Percentiles rank a stretch among this genome's conserved stretches.
phyloP scores from a whole-genome alignment of 2,113 vertebrate genomes.

The Melanotaenia duboulayi region DNA sequence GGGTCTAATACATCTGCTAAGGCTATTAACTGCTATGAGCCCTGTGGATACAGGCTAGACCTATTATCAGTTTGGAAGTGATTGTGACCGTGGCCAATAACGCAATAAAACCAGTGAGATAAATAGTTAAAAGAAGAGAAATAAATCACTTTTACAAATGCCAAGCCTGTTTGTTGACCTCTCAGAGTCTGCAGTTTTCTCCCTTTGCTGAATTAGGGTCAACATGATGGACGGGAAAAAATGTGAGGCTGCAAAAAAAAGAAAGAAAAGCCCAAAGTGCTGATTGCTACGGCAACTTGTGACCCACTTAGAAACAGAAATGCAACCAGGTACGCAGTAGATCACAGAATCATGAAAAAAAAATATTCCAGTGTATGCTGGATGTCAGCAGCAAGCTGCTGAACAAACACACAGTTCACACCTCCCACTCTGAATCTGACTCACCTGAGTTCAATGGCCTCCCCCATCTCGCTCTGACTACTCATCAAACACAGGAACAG shows the following conservation, averaged over 20 bases:
- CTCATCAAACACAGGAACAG: constrained; percentile 68
- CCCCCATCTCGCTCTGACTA: constrained; percentile 76
- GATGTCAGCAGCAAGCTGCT: constrained; percentile 2
- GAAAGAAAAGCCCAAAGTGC: constrained; percentile 31
- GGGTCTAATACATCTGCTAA: constrained; percentile 75
- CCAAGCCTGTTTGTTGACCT: constrained; percentile 29
- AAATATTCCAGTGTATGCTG: neutral
- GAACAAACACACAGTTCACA: constrained; percentile 5
- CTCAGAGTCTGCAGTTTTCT: constrained; percentile 1
- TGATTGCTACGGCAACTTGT: constrained; percentile 35
- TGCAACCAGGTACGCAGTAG: constrained; percentile 21
- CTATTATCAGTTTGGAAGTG: constrained; percentile 59
- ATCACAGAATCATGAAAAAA: neutral
- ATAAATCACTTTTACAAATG: constrained; percentile 3
- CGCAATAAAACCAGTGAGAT: constrained; percentile 24
- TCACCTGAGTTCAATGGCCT: constrained; percentile 82
- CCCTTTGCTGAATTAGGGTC: constrained; percentile 51
- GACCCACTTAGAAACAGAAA: constrained; percentile 61
- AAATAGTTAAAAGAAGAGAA: neutral
- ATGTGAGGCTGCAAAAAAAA: constrained; percentile 37
- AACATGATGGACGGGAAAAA: constrained; percentile 43
- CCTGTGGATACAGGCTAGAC: constrained; percentile 60
- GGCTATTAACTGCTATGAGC: constrained; percentile 75
- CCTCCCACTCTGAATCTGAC: constrained; percentile 35
- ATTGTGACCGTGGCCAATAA: constrained; percentile 38